Base-by-base conservation (phyloP, 2,888 invertebrate genomes). In the Diadromus collaris region DNA sequence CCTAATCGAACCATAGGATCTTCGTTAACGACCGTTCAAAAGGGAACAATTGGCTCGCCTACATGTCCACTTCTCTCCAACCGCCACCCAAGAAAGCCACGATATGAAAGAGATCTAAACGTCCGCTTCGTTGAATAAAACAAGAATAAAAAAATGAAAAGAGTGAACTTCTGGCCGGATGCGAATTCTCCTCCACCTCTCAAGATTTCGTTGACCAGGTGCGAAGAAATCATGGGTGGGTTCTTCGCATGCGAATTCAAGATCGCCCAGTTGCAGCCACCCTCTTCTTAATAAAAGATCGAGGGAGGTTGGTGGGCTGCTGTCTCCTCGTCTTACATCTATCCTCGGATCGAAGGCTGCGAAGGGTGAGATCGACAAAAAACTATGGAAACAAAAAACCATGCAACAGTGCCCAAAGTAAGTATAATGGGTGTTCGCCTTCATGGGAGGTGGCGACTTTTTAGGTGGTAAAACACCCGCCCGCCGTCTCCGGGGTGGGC, bases 81-180 rank as follows among this genome's bases (percentile, higher is more conserved):
- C 44, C 41, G 54, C 27, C 32, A 44, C 46, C 27, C 63, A 10
- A 51, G 16, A 56, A 65, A 80, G 80, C 79, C 78, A 85, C 84
- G 83, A 80, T 81, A 88, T 88, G 88, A 89, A 86, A 85, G 81
- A 85, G 85, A 88, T 88, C 88, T 86, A 87, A 88, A 80, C 82
- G 85, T 60, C 48, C 68, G 61, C 46, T 56, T 27, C 46, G 60
- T 27, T 27, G 21, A 32, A 46, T 38, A 34, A 64, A 46, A 68
- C 21, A 64, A 29, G n/a, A n/a, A n/a, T n/a, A 54, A 38, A 38
- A 38, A 13, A 68, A 68, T n/a, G n/a, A 69, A 54, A 64, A 41
- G 63, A 38, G 58, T 75, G 56, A 73, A 69, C 72, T 76, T 72
- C 69, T 72, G 79, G 77, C 79, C 79, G 79, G 79, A 79, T 73